These are phyloP conservation scores for Manis pentadactyla DNA, from an alignment of 2,797 vertebrate species.

Conservation along the genomic window DNA sequence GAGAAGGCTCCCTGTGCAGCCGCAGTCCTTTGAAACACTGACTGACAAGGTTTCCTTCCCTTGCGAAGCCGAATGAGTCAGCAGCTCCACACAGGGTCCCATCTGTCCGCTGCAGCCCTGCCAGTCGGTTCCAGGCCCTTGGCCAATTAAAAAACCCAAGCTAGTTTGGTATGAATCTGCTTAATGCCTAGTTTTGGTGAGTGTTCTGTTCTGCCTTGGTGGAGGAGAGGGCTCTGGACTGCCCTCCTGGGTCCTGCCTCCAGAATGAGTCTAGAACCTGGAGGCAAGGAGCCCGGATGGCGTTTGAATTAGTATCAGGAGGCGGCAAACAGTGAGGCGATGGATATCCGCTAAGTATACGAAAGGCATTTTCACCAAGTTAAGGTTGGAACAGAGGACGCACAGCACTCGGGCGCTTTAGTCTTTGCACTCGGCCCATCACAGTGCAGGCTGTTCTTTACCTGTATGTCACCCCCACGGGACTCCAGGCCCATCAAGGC, in stretches of 20 bases:
- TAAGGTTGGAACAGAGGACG: rapidly evolving
- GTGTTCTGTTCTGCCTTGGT: background rate
- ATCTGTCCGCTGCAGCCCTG: slow-evolving; percentile 77
- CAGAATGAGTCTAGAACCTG: background rate
- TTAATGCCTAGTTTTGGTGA: background rate
- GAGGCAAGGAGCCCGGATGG: background rate
- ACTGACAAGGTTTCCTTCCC: slow-evolving; percentile 80
- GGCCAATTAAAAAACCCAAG: slow-evolving; percentile 79
- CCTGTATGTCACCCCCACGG: background rate
- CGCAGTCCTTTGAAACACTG: slow-evolving; percentile 67
- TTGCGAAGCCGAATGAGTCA: slow-evolving; percentile 80
- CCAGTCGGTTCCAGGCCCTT: slow-evolving; percentile 81
- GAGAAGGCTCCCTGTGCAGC: slow-evolving; percentile 33
- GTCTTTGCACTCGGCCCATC: rapidly evolving
- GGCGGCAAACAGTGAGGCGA: background rate
- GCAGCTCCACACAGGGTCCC: slow-evolving; percentile 82
- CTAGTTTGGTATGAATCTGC: slow-evolving; percentile 6
- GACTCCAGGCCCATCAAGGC: background rate
- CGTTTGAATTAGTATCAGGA: background rate
- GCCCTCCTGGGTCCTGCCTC: slow-evolving; percentile 37
- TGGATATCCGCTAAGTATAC: rapidly evolving
- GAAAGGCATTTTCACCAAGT: rapidly evolving
- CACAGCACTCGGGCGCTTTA: rapidly evolving
- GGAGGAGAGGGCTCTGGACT: slow-evolving; percentile 56
- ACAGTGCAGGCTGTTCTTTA: rapidly evolving